Evolutionary conservation across 2,797 vertebrate genomes (phyloP), one percentile per base, ranked within the genome.

Genomic region (Pelobates cultripes): DNA sequence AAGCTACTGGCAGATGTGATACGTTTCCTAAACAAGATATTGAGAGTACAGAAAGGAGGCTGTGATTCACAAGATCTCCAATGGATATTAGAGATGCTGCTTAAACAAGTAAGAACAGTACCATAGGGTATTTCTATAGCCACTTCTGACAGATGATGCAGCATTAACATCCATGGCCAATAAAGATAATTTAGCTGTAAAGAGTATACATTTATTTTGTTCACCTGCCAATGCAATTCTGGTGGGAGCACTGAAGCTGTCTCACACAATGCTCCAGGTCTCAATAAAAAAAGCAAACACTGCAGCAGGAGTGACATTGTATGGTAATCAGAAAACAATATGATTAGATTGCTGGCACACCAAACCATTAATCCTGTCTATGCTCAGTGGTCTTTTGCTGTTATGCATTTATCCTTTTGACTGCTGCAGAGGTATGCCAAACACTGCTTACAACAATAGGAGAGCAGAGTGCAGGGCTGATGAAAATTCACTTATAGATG

Each of bases 41-140:
- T 97, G 86, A 94, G 90, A 85, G 93, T 93, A 51, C 92, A 91
- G 77, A 91, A 88, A 70, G 88, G 86, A 41, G 88, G 87, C 84
- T 83, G 91, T 10, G 92, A 95, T 17, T 85, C 91, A 76, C 85
- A 90, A 15, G 92, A 96, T 87, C 88, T 99, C 3, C 92, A 89
- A 69, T 99, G 97, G 97, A 95, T 99, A 80, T 87, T 99, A 84
- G 94, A 97, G 85, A 88, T 97, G 79, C 89, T 99, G 84, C 91
- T 97, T 88, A 95, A 94, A 87, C 94, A 94, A 90, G 97, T 99
- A 91, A 90, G 91, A 82, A 73, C 67, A 47, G 73, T 83, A 51
- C 61, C 51, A 80, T 71, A 42, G 64, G 77, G 78, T 10, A 68
- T 77, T 80, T 83, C 72, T 67, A 7, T 77, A 79, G 83, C 78